Percentiles rank a stretch among this genome's conserved stretches.
Conservation (phyloP, 2,113 vertebrate genomes). For the Chionis minor region DNA sequence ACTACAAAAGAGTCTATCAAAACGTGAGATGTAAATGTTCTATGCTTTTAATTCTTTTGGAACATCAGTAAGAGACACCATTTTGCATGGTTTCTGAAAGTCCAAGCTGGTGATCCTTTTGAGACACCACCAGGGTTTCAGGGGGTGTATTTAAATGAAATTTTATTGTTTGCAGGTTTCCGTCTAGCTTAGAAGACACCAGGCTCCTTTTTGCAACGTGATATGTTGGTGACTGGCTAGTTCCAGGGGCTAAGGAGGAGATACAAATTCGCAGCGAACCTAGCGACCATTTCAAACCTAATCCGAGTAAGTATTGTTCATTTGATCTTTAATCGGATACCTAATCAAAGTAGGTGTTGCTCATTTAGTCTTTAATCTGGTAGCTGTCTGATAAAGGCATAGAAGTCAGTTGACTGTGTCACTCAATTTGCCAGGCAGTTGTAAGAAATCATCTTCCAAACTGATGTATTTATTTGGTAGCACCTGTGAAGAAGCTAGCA, state of each 20-base stretch:
- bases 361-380: slow-evolving; percentile 1
- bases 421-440: slow-evolving; percentile 10
- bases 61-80: background rate
- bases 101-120: background rate
- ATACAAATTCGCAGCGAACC: background rate
- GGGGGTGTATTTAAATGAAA: background rate
- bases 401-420: background rate
- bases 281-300: background rate
- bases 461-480: background rate
- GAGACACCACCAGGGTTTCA: background rate
- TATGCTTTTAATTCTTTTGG: background rate
- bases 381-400: background rate
- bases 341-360: background rate
- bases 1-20: background rate
- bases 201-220: background rate
- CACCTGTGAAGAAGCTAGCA: background rate
- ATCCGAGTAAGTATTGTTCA: background rate
- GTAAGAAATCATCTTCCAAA: slow-evolving; percentile 6
- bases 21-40: background rate
- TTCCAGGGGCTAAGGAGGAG: background rate
- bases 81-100: background rate
- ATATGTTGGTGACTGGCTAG: background rate
- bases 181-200: background rate
- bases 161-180: background rate
- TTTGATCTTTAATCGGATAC: background rate